Evolutionary conservation across 2,888 invertebrate species (phyloP), one percentile per base, ranked within the genome.

Genomic region (Crossocerus cetratus): DNA sequence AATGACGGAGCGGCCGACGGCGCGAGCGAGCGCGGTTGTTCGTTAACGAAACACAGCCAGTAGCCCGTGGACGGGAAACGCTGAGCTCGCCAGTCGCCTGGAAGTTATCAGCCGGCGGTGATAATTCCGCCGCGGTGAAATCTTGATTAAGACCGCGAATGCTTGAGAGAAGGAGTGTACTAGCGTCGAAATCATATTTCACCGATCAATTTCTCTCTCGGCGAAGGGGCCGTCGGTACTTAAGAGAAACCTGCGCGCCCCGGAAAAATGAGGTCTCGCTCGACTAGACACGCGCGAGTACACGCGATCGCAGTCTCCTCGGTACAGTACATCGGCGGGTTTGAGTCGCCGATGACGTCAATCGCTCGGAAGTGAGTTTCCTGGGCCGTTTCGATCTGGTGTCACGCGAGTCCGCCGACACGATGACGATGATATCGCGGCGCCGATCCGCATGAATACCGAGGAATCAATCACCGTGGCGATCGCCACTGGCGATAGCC

Each of bases 391-490:
- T 49, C 49, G 49, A 49, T 49, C n/a, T 49, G 1, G 49, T 49
- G 49, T 49, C 49, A 16, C 49, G 32, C 32, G 32, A n/a, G 32
- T 32, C 32, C 32, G n/a, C n/a, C n/a, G n/a, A n/a, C n/a, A 66
- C 72, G 75, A 82, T 75, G 72, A 80, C 75, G 84, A 80, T 72
- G 83, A 84, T 84, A 84, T 84, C 83, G 77, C 65, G 16, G 66
- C 70, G 76, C 69, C 78, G 81, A 80, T 83, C 76, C 76, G 73
- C 73, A 78, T 78, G 80, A 83, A 84, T 83, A 76, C 80, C 81
- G 72, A 84, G 76, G 80, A 85, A 84, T 84, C 84, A 84, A 84
- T 84, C 85, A 84, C 76, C 75, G 70, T 72, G 69, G 67, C 74
- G 85, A 85, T 84, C 79, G 78, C 63, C 45, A 68, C 44, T 71